These are phyloP conservation scores for Anguilla pacifica DNA, from an alignment of 2,797 vertebrate species.

Conservation along the genomic window DNA sequence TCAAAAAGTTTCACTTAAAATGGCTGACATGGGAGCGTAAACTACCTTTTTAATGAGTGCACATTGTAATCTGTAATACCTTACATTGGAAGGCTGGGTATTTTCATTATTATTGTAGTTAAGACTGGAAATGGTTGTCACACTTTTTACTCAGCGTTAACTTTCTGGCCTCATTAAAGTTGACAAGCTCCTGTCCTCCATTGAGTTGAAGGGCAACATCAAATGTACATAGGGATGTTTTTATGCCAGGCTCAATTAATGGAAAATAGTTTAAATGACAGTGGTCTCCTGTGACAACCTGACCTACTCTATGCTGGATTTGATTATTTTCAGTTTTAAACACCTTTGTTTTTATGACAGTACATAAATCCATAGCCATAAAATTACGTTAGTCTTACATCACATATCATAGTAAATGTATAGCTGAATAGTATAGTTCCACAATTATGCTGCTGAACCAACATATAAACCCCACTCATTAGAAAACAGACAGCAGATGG, in stretches of 20 bases:
- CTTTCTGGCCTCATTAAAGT: constrained; percentile 1
- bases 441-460: not conserved
- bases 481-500: not conserved
- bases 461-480: not conserved
- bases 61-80: not conserved
- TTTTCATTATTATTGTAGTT: not conserved
- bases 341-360: not conserved
- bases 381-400: not conserved
- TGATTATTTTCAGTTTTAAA: not conserved
- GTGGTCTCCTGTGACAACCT: not conserved
- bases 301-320: not conserved
- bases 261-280: not conserved
- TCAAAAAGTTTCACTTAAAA: constrained; percentile 1
- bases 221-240: not conserved
- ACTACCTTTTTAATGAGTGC: constrained; percentile 5
- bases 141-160: constrained; percentile 5
- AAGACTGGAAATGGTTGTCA: not conserved
- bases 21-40: not conserved
- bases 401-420: not conserved
- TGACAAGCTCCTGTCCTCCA: not conserved
- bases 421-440: not conserved
- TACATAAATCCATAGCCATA: not conserved
- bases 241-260: not conserved
- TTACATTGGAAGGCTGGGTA: not conserved
- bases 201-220: not conserved